Evolutionary conservation across 1,140 invertebrate species (phyloP), one percentile per base, ranked within the genome.

Genomic region (Eufriesea mexicana): DNA sequence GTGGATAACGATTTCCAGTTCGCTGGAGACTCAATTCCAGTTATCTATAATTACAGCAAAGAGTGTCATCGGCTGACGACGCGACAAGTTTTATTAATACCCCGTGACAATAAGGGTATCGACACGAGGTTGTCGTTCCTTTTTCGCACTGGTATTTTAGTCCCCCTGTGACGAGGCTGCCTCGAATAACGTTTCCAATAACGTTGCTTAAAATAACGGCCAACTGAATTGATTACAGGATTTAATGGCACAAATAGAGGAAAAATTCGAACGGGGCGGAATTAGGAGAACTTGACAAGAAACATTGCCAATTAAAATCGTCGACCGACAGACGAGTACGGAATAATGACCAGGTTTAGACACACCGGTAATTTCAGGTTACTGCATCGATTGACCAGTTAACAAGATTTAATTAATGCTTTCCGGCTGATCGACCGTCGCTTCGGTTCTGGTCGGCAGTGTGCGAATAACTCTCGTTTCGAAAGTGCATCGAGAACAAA

Each of bases 361-460:
- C 10, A 25, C 18, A 51, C 18, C n/a, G 55, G 20, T 79, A 72
- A 47, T 74, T 62, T 55, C 49, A 28, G 20, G 78, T 62, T 51
- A 9, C 70, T 28, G 49, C 59, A 80, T 80, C 70, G 79, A 80
- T 80, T 64, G 55, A n/a, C 28, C 54, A 35, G 45, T 57, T 75
- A 67, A 75, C 42, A n/a, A 67, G 42, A 76, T 67, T 75, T 67
- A 75, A 75, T 81, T 81, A 67, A 76, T 66, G 61, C 73, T 57
- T 45, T 47, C 67, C 73, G 51, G 8, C 25, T 23, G 16, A 83
- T 47, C 64, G 51, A 83, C 66, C 10, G 85, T 79, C 61, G 47
- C 54, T 20, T 35, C 51, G 10, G 20, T 16, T 25, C 42, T 35
- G 23, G n/a, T 5, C 23, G 23, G 20, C 49, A 28, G 51, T 25